phyloP scores from a whole-genome alignment of 2,113 vertebrate species.

The Sylvilagus bachmani region DNA sequence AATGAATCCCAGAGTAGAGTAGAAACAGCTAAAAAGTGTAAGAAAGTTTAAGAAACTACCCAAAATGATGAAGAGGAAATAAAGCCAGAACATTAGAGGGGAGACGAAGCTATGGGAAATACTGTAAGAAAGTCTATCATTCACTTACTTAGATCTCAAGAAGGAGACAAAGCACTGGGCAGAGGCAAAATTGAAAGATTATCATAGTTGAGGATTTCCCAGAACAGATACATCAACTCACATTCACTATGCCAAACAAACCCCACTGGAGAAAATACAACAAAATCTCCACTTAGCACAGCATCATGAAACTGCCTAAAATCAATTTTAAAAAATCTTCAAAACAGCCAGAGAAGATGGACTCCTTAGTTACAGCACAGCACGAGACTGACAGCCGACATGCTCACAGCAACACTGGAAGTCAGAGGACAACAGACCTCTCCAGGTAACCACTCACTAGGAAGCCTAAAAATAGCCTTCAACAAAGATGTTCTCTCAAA shows the following conservation, averaged over 20 bases:
- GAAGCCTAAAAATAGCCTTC: not conserved
- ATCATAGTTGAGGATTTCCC: not conserved
- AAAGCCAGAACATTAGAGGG: no score
- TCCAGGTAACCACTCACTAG: not conserved
- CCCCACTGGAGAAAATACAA: not conserved
- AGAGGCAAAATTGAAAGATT: no score
- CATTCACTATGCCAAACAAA: conserved; percentile 9
- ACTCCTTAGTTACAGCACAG: not conserved
- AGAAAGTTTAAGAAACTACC: no score
- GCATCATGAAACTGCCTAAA: not conserved
- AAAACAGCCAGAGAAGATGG: not conserved
- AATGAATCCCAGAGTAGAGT: no score
- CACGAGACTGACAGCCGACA: not conserved
- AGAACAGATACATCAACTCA: not conserved
- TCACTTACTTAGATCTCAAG: no score
- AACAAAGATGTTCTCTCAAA: not conserved
- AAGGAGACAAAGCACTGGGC: no score
- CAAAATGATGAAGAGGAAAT: no score
- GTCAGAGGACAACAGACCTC: not conserved
- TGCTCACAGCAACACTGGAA: not conserved
- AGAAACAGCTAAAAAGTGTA: no score
- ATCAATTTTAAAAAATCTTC: not conserved
- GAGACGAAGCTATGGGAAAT: no score
- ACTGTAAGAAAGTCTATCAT: no score
- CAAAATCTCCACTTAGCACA: not conserved